Percentiles rank a stretch among this genome's conserved stretches.
Evolutionary conservation across 1,140 invertebrate species (phyloP).

Genomic region (Drosophila burlai): DNA sequence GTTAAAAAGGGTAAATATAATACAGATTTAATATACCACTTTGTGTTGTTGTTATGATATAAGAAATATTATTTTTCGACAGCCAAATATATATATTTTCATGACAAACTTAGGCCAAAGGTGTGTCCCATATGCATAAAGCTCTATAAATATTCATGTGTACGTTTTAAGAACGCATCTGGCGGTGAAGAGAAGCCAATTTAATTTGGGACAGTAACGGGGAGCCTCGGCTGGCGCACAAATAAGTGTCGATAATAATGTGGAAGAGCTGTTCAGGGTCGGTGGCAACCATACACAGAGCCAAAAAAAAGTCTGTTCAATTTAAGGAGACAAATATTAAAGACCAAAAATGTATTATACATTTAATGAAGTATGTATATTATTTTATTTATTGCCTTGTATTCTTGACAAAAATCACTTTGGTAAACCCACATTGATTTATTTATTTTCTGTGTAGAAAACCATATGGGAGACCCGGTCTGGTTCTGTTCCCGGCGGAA

Average conservation of each 20-base stretch:
- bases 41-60: no score
- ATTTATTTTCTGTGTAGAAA: conserved; percentile 7
- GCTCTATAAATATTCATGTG: conserved; percentile 38
- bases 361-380: no score
- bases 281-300: conserved; percentile 2
- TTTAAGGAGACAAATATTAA: no score
- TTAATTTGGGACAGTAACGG: conserved; percentile 47
- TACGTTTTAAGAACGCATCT: conserved; percentile 36
- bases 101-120: conserved; percentile 12
- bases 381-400: neutral
- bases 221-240: conserved; percentile 29
- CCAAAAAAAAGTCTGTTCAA: neutral
- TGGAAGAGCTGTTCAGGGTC: conserved; percentile 32
- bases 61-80: neutral
- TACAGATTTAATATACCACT: neutral
- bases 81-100: neutral
- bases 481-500: conserved; percentile 51
- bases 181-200: conserved; percentile 21
- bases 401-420: neutral
- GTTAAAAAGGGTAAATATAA: conserved; percentile 10
- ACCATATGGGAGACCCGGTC: conserved; percentile 8
- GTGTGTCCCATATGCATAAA: conserved; percentile 29
- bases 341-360: no score
- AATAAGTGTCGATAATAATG: conserved; percentile 46
- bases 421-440: neutral